Evolutionary conservation across 2,113 vertebrate species (phyloP).

Genomic region (Bubo blakistoni): DNA sequence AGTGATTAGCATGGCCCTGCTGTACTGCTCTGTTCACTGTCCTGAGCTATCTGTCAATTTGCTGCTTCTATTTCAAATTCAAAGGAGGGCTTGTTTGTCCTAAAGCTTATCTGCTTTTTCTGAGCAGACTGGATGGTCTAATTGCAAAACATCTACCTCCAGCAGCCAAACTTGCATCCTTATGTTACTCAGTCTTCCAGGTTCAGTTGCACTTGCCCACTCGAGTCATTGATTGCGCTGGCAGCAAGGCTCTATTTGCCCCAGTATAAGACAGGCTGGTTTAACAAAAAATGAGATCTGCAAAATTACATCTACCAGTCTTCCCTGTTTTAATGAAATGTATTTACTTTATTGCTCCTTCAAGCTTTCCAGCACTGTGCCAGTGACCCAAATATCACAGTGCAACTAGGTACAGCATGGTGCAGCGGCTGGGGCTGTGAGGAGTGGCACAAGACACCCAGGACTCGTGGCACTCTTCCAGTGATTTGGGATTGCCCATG

Average conservation of each 20-base stretch:
- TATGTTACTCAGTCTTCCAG: neutral
- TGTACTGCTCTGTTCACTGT: neutral
- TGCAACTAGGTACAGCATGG: neutral
- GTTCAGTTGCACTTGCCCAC: neutral
- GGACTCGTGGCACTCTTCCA: neutral
- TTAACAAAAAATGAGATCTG: neutral
- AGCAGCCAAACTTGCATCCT: neutral
- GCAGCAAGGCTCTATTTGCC: neutral
- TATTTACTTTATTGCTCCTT: neutral
- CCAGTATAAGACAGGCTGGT: neutral
- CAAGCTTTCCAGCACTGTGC: neutral
- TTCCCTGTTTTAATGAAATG: neutral
- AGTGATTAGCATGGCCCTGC: neutral
- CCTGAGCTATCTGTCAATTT: conserved; percentile 20
- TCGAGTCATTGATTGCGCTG: neutral
- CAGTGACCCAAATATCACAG: neutral
- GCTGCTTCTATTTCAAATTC: conserved; percentile 49
- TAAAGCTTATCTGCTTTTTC: conserved; percentile 22
- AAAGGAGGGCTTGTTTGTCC: conserved; percentile 30
- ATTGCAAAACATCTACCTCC: neutral
- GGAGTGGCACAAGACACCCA: neutral
- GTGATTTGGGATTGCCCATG: neutral
- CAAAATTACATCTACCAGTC: neutral
- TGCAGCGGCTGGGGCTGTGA: neutral
- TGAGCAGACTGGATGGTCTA: neutral